Base-by-base conservation (phyloP, 2,888 invertebrate species). In the Malachius bipustulatus region DNA sequence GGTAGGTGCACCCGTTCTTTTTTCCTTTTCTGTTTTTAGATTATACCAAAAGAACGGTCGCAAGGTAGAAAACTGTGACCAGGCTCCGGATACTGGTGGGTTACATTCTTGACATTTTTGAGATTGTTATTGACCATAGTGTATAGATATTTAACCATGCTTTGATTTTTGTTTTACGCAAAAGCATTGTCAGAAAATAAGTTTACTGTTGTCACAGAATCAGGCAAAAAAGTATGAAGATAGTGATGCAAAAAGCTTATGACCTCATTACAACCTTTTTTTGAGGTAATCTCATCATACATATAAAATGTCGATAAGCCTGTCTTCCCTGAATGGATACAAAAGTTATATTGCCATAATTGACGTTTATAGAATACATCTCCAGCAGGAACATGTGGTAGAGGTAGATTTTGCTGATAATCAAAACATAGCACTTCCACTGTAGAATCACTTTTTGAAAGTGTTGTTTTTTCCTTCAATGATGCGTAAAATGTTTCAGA, bases 321-420 rank as follows among this genome's bases (percentile, higher is more conserved):
- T 16, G 35, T 40, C 36, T 40, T 47, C 16, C 30, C 42, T 12
- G 42, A 43, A 36, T 41, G 37, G 12, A 48, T 34, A 27, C 45
- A 45, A 36, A 47, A 43, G 28, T 48, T 48, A 30, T 40, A 46
- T 12, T 39, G 28, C 41, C 46, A 48, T 24, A 45, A 30, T 33
- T 47, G 45, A 2, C 45, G 31, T 24, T 44, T 42, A 27, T 45
- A 47, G 30, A 49, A 49, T 8, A 42, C 45, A 28, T 48, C 44
- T 28, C 46, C 46, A 14, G 38, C 37, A 11, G 43, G 40, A 30
- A 46, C 16, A 13, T 42, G 33, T 13, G 43, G 43, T n/a, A 45
- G 16, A 3, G 47, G 45, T 4, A 47, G 29, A 32, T 49, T 49
- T 34, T 48, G 49, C 33, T 44, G 46, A 29, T 32, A 47, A 26